Conservation (phyloP, 2,888 invertebrate genomes). For the Geotrupes spiniger region DNA sequence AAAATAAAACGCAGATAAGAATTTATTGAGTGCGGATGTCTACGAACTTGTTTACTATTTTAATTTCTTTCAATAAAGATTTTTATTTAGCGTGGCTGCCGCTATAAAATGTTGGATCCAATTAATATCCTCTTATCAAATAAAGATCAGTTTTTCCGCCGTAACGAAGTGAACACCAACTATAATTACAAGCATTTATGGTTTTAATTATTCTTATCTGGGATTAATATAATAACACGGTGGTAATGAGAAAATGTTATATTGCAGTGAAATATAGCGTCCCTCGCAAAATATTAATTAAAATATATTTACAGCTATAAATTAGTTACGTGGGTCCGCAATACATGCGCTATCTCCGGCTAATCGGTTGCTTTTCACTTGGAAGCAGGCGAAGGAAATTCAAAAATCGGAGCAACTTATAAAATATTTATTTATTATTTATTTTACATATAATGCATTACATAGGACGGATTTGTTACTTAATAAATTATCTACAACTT, state of each 20-base stretch:
- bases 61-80: slow-evolving; percentile 8
- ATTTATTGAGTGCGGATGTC: slow-evolving; percentile 10
- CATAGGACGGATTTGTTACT: slow-evolving; percentile 40
- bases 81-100: slow-evolving; percentile 22
- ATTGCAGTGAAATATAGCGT: slow-evolving; percentile 32
- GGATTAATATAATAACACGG: slow-evolving; percentile 46
- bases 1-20: not conserved
- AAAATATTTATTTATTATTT: slow-evolving; percentile 29
- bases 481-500: slow-evolving; percentile 16
- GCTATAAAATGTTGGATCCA: slow-evolving; percentile 42
- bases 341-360: no score
- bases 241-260: slow-evolving; percentile 43
- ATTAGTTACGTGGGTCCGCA: slow-evolving; percentile 18
- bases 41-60: slow-evolving; percentile 10
- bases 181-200: slow-evolving; percentile 48
- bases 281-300: slow-evolving; percentile 29
- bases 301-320: slow-evolving; percentile 29
- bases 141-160: slow-evolving; percentile 42
- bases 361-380: no score
- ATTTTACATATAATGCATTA: slow-evolving; percentile 17
- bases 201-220: slow-evolving; percentile 49
- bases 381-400: not conserved
- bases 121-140: slow-evolving; percentile 45
- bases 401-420: slow-evolving; percentile 17
- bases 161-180: slow-evolving; percentile 37